These are phyloP conservation scores for cat (Felis catus) DNA, from an alignment of 2,113 vertebrate genomes.

Conservation along the genomic window F.catus_Fca126_mat1.0 CM031413.1:22318001-22318500, in stretches of 20 bases:
- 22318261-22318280: neutral
- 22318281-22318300: neutral
- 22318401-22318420: neutral
- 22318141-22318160: neutral
- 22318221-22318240: neutral
- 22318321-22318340: neutral
- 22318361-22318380: neutral
- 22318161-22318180: neutral
- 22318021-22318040: neutral
- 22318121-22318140: neutral
- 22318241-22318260: neutral
- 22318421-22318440: neutral
- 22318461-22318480: neutral
- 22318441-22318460: neutral
- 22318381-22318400: neutral
- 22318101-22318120: neutral
- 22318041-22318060: neutral
- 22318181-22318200: neutral
- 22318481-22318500: neutral
- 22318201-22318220: neutral
- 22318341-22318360: neutral
- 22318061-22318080: neutral
- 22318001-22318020: neutral
- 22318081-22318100: neutral
- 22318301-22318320: neutral